phyloP scores from a whole-genome alignment of 2,113 vertebrate species.

The Ceyx cyanopectus region DNA sequence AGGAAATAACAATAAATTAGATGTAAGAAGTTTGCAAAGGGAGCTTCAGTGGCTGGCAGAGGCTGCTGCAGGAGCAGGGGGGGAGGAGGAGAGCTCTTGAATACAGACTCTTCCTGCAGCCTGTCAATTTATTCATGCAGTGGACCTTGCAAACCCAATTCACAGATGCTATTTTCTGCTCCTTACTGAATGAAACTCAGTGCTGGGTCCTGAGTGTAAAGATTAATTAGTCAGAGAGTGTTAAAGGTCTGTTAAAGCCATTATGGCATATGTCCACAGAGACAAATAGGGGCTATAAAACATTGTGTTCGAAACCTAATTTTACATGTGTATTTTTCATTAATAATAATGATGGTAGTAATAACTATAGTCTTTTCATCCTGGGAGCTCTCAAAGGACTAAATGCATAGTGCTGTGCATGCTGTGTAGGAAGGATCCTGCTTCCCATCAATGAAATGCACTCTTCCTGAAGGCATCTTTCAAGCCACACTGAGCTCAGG shows the following conservation, averaged over 20 bases:
- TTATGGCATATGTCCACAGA: conserved; percentile 34
- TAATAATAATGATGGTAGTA: conserved; percentile 66
- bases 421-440: not conserved
- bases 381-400: conserved; percentile 59
- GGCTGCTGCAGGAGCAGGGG: conserved; percentile 12
- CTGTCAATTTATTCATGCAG: conserved; percentile 68
- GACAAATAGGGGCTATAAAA: conserved; percentile 62
- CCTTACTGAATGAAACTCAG: conserved; percentile 51
- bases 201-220: conserved; percentile 49
- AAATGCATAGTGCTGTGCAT: conserved; percentile 15
- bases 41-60: conserved; percentile 52
- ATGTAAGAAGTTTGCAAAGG: conserved; percentile 55
- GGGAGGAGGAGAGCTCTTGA: conserved; percentile 39
- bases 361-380: conserved; percentile 53
- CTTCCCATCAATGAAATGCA: not conserved
- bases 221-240: conserved; percentile 63
- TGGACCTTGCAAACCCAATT: conserved; percentile 63
- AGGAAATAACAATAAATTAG: conserved; percentile 71
- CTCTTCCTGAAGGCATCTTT: not conserved
- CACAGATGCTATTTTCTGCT: conserved; percentile 59
- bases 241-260: conserved; percentile 68
- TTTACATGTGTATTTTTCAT: conserved; percentile 67
- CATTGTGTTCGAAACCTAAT: conserved; percentile 59
- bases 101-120: conserved; percentile 34
- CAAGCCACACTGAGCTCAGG: not conserved